Base-by-base conservation (phyloP, 2,113 vertebrate species). In the Oryzias celebensis region DNA sequence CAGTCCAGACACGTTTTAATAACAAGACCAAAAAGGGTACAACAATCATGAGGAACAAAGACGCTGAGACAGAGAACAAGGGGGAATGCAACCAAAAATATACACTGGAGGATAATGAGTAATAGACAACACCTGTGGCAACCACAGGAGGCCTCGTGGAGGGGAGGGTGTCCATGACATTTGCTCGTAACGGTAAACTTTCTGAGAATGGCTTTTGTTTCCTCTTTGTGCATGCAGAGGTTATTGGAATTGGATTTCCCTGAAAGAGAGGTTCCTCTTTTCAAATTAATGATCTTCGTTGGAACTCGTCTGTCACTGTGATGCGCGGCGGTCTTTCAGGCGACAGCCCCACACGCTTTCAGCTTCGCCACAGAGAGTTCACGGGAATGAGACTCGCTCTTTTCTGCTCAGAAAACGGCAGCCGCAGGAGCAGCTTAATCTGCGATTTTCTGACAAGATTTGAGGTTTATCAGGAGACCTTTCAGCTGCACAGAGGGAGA, bases 351-450 rank as follows among this genome's bases (percentile, higher is more conserved):
- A 59, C 76, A 61, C 56, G 51, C 64, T 64, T 57, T 68, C 73
- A 61, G 60, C 66, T 58, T 53, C 58, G 58, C 64, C 57, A 57
- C 72, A 78, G 61, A 57, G 22, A 55, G 26, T 77, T 18, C 15
- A 8, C 58, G 55, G 63, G 73, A 82, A 80, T 62, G 60, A 45
- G 24, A 18, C 41, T 12, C 5, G 6, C 18, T 52, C 14, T 68
- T 43, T 72, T 55, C 54, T 71, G 75, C 74, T 52, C 26, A 46
- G 73, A 82, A 66, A 66, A 68, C 53, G 15, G 3, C 26, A 24
- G 62, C 73, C 76, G 51, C 71, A 62, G 49, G 16, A n/a, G 18
- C 54, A 52, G 3, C 22, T 10, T 65, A 64, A 61, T 62, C 66
- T 46, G 48, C 0, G 3, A 20, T 20, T 66, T 57, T 70, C 65